These are phyloP conservation scores for Brachionus sp. DNA, from an alignment of 1,140 invertebrate species.

Conservation along the genomic window DNA sequence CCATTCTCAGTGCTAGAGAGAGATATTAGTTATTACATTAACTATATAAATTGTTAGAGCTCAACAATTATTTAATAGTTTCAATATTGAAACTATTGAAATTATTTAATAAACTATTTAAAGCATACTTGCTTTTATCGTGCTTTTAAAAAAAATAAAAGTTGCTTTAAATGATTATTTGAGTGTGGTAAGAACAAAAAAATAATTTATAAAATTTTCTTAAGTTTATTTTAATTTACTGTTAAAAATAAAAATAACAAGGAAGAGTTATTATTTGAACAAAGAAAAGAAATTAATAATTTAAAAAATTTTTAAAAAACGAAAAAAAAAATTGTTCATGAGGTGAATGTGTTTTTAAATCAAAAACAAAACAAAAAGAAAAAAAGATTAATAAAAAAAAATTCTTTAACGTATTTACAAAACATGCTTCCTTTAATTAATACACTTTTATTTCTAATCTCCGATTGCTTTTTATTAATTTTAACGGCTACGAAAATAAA, in stretches of 20 bases:
- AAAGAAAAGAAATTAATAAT: constrained; percentile 1
- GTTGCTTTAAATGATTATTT: no score
- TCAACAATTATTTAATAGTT: no score
- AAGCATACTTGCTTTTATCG: no score
- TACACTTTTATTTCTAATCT: neutral
- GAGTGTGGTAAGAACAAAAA: no score
- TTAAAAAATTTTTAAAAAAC: neutral
- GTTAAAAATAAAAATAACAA: neutral
- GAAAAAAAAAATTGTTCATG: neutral
- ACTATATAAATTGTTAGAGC: no score
- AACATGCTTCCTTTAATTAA: neutral
- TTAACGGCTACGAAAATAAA: neutral
- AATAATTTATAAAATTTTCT: no score
- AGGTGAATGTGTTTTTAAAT: neutral
- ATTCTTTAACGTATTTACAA: neutral
- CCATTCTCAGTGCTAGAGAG: no score
- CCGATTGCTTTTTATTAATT: neutral
- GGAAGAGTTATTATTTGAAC: neutral
- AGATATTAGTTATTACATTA: no score
- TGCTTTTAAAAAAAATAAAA: no score
- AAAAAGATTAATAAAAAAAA: no score
- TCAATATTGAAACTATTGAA: no score
- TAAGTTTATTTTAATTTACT: neutral
- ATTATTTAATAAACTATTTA: no score
- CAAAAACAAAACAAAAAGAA: neutral